These are phyloP conservation scores for Delichon dasypus DNA, from an alignment of 2,797 vertebrate species.

Conservation along the genomic window DNA sequence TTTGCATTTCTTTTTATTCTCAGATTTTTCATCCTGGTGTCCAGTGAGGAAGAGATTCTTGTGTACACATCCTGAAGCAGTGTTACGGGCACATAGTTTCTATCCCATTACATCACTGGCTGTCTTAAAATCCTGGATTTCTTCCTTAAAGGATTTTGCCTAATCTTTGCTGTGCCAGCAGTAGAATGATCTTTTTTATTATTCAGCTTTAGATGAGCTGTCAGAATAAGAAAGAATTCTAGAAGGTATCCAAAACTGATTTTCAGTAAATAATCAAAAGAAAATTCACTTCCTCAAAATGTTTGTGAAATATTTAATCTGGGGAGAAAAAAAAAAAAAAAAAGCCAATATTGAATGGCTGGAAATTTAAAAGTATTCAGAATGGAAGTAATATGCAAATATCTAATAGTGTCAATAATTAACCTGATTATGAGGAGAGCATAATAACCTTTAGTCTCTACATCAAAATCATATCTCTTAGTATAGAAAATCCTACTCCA, in stretches of 20 bases:
- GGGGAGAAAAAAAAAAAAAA: no score
- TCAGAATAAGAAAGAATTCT: neutral
- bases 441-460: neutral
- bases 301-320: neutral
- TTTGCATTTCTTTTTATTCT: conserved; percentile 28
- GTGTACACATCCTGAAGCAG: conserved; percentile 10
- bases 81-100: neutral
- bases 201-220: neutral
- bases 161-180: neutral
- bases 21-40: neutral
- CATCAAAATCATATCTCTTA: neutral
- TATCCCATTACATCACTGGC: neutral
- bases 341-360: neutral
- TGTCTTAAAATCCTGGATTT: neutral
- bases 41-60: conserved; percentile 34
- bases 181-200: neutral
- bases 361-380: neutral
- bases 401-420: neutral
- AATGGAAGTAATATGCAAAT: neutral
- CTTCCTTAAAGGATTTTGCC: neutral
- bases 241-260: neutral
- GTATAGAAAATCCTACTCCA: neutral
- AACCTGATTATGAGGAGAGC: neutral
- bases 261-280: neutral
- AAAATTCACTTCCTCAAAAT: neutral